Percentiles rank a stretch among this genome's conserved stretches.
Conservation (phyloP, 2,888 invertebrate species). For the Syritta pipiens region DNA sequence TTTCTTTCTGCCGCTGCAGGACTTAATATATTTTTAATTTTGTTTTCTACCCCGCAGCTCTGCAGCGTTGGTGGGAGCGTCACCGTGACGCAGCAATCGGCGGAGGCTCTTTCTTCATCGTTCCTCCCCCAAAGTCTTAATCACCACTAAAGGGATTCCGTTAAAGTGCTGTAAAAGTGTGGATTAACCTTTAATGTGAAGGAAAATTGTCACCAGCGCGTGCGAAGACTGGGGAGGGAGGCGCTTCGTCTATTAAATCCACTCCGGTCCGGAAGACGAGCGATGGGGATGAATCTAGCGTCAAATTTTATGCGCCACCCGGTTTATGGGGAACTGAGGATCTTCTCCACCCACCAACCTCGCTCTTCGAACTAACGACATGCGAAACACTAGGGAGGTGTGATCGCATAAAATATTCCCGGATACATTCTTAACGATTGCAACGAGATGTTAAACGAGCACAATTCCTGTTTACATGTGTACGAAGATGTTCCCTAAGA, state of each 20-base stretch:
- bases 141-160: slow-evolving; percentile 41
- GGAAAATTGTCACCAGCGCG: slow-evolving; percentile 11
- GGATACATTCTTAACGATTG: slow-evolving; percentile 38
- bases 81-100: slow-evolving; percentile 19
- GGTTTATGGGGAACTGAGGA: slow-evolving; percentile 16
- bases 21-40: slow-evolving; percentile 51
- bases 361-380: slow-evolving; percentile 1
- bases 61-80: neutral
- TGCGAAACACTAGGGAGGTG: slow-evolving; percentile 21
- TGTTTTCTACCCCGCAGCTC: neutral
- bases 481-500: neutral
- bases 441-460: slow-evolving; percentile 38
- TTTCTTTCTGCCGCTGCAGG: neutral
- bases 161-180: slow-evolving; percentile 38
- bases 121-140: slow-evolving; percentile 29
- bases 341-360: neutral
- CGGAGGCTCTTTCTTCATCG: neutral
- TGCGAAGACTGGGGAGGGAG: neutral
- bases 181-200: slow-evolving; percentile 23
- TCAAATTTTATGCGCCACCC: slow-evolving; percentile 13
- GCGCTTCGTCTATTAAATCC: slow-evolving; percentile 17
- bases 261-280: slow-evolving; percentile 6
- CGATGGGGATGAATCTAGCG: neutral
- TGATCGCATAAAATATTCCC: slow-evolving; percentile 23
- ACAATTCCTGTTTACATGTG: slow-evolving; percentile 32